Conservation (phyloP, 2,797 vertebrate species). For the Ptychadena robeensis region DNA sequence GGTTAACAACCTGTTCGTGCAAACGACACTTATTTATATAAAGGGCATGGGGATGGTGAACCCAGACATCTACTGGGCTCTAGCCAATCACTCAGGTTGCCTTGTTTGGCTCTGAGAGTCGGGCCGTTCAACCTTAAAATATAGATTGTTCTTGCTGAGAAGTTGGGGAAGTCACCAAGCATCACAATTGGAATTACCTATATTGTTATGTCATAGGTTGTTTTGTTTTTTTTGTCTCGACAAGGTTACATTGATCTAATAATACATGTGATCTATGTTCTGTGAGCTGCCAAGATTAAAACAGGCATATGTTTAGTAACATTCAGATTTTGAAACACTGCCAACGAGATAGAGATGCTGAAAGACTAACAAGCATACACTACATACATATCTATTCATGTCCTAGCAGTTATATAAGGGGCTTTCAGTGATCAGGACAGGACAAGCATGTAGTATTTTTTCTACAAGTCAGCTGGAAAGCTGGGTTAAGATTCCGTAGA, state of each 20-base stretch:
- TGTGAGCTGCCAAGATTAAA: conserved; percentile 66
- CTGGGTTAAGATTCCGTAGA: too few relatives aligned
- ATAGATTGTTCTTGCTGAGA: conserved; percentile 39
- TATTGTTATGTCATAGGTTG: conserved; percentile 8
- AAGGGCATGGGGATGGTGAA: too few relatives aligned
- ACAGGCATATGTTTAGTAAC: conserved; percentile 71
- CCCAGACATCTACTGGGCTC: too few relatives aligned
- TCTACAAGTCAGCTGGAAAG: too few relatives aligned
- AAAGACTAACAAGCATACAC: conserved; percentile 5
- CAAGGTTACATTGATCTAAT: conserved; percentile 63
- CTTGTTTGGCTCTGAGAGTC: too few relatives aligned
- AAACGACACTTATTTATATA: too few relatives aligned
- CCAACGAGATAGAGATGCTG: conserved; percentile 41
- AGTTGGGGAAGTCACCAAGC: conserved; percentile 7
- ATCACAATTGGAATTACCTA: conserved; percentile 17
- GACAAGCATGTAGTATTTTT: too few relatives aligned
- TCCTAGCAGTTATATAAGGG: too few relatives aligned
- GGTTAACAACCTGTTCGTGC: too few relatives aligned
- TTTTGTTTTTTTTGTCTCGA: conserved; percentile 12
- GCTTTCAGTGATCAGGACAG: too few relatives aligned
- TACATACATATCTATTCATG: not conserved
- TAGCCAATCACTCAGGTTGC: too few relatives aligned
- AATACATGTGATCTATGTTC: conserved; percentile 69
- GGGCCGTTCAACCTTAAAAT: too few relatives aligned
- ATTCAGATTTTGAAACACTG: conserved; percentile 64